Evolutionary conservation across 2,113 vertebrate genomes (phyloP), one percentile per base, ranked within the genome.

Genomic region (Alethe diademata): DNA sequence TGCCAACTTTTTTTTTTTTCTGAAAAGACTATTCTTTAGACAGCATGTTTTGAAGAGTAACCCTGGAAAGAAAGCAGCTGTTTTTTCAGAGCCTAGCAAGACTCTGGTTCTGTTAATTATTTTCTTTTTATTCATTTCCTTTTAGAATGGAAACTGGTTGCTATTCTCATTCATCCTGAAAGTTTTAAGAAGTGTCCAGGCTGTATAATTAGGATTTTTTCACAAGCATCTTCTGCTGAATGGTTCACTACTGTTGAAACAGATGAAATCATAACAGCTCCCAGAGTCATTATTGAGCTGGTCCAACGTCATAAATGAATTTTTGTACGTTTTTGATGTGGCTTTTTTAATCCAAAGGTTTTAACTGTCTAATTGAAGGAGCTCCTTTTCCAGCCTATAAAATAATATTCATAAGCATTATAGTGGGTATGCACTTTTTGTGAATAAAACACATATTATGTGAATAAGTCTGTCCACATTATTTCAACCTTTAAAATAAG

Each of bases 31-130:
- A 5, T 85, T 96, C 48, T 76, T 87, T 81, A 65, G 70, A 60
- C 62, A 87, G 29, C 56, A 40, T 31, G 35, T 61, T 56, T 79
- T 94, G 45, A 87, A 71, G 31, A 87, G 38, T 17, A 90, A 54
- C 67, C 87, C 67, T 86, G 35, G 78, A 92, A 95, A 91, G 62
- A 42, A 5, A 95, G 51, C 74, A 93, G 73, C 28, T 95, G 50
- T 19, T 78, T 92, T 54, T 61, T 73, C 62, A 50, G 35, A 91
- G 48, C 7, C 15, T 64, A 43, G 6, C 18, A 72, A 53, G 40
- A 3, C 26, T 91, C 36, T 36, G 28, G 43, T 83, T 86, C 60
- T 57, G 54, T 57, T 79, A 61, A 29, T 78, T n/a, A 25, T 74
- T 64, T 53, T 43, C 70, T 70, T 92, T 48, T 60, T 40, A 60